A percentile compares a stretch with the other conserved stretches of the same genome.
phyloP scores from a whole-genome alignment of 2,113 vertebrate species.

The Stomatorhinus ivindoensis region DNA sequence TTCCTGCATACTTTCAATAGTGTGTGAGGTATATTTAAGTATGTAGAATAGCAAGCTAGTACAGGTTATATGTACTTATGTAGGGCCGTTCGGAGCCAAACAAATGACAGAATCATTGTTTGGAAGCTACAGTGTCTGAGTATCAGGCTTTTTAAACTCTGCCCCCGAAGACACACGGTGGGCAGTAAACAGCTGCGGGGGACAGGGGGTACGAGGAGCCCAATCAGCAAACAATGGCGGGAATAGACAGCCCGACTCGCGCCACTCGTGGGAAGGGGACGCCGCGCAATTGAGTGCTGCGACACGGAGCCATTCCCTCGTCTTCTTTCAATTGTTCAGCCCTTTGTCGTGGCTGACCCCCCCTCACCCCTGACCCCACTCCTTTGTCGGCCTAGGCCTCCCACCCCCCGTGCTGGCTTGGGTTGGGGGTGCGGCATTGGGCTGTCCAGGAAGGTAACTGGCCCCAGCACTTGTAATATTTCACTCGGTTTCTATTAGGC shows the following conservation, averaged over 20 bases:
- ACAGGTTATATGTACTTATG: background rate
- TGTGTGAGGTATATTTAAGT: background rate
- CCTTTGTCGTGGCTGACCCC: background rate
- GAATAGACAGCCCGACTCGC: background rate
- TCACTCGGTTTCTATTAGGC: background rate
- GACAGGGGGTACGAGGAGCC: background rate
- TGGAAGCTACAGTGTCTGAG: background rate
- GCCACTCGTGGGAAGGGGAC: background rate
- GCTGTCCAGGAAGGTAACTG: background rate
- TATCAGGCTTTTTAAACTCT: background rate
- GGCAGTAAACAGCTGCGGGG: background rate
- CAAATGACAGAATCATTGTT: background rate
- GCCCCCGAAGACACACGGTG: background rate
- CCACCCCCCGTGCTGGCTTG: background rate
- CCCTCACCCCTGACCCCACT: background rate
- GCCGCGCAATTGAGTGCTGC: background rate
- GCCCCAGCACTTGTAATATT: constrained; percentile 10
- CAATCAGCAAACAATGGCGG: background rate
- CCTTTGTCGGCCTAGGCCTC: constrained; percentile 5
- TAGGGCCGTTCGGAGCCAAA: background rate
- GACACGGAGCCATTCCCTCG: background rate
- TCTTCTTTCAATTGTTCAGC: background rate
- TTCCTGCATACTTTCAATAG: background rate
- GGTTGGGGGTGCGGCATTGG: background rate
- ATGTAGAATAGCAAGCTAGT: background rate